These are phyloP conservation scores for Stercorarius parasiticus DNA, from an alignment of 2,113 vertebrate species.

Conservation along the genomic window DNA sequence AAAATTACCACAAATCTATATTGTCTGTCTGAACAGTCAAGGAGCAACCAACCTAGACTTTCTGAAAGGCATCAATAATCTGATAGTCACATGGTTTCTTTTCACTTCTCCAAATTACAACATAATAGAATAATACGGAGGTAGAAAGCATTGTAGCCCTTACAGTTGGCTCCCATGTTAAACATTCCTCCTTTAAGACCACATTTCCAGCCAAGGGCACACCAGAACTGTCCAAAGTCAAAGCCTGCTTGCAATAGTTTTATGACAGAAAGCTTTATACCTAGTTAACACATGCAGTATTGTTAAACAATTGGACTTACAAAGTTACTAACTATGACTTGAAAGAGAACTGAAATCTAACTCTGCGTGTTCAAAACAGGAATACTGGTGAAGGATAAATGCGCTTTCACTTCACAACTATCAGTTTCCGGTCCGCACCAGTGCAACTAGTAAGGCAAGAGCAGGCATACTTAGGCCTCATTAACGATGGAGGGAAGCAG, in stretches of 20 bases:
- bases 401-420: background rate
- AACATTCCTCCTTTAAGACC: background rate
- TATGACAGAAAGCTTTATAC: background rate
- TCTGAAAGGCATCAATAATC: background rate
- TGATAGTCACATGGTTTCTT: background rate
- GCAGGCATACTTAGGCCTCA: background rate
- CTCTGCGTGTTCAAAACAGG: background rate
- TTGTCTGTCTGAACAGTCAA: background rate
- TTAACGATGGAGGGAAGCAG: background rate
- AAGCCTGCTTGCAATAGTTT: background rate
- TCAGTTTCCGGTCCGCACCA: background rate
- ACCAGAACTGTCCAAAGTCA: background rate
- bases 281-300: background rate
- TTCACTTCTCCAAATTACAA: background rate
- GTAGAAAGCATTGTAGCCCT: background rate
- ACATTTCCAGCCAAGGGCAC: background rate
- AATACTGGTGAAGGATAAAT: background rate
- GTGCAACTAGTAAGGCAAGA: background rate
- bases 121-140: fast-evolving
- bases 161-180: background rate
- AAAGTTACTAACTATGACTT: background rate
- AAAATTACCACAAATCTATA: background rate
- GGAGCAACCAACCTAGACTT: background rate
- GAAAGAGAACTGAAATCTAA: background rate
- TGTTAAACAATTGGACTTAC: background rate